Conservation (phyloP, 2,888 invertebrate species). For the Deilephila porcellus region DNA sequence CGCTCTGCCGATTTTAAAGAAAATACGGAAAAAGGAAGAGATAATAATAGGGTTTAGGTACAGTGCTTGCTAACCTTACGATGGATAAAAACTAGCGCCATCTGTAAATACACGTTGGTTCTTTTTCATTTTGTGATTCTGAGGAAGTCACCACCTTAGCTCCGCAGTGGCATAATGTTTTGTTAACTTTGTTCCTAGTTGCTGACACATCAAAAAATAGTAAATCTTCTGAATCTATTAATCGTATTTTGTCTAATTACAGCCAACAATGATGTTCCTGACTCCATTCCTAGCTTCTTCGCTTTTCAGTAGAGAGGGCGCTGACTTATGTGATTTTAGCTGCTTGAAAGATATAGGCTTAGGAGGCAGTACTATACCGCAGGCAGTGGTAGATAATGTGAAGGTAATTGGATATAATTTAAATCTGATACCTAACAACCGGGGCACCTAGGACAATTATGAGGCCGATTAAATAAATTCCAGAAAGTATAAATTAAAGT, state of each 20-base stretch:
- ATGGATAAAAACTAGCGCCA: too few species aligned
- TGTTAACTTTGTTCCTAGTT: too few species aligned
- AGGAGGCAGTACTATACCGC: conserved; percentile 52
- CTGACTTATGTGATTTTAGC: conserved; percentile 46
- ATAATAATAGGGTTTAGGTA: too few species aligned
- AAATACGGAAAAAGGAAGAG: too few species aligned
- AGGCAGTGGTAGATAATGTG: conserved; percentile 43
- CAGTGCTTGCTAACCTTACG: too few species aligned
- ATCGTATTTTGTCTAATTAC: conserved; percentile 31
- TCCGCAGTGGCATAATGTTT: not conserved
- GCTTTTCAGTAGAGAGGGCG: conserved; percentile 42
- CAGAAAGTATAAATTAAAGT: too few species aligned
- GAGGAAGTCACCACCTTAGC: too few species aligned
- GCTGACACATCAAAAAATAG: too few species aligned
- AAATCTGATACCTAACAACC: not conserved
- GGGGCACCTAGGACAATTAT: not conserved
- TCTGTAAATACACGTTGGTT: too few species aligned
- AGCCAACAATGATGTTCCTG: conserved; percentile 46
- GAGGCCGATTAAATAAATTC: too few species aligned
- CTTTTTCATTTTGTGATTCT: too few species aligned
- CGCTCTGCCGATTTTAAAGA: too few species aligned
- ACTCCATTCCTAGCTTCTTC: conserved; percentile 50
- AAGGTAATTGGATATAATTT: conserved; percentile 34
- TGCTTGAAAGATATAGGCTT: conserved; percentile 44
- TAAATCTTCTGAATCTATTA: not conserved